Base-by-base conservation (phyloP, 1,140 invertebrate species). In the Meloidogyne exigua region DNA sequence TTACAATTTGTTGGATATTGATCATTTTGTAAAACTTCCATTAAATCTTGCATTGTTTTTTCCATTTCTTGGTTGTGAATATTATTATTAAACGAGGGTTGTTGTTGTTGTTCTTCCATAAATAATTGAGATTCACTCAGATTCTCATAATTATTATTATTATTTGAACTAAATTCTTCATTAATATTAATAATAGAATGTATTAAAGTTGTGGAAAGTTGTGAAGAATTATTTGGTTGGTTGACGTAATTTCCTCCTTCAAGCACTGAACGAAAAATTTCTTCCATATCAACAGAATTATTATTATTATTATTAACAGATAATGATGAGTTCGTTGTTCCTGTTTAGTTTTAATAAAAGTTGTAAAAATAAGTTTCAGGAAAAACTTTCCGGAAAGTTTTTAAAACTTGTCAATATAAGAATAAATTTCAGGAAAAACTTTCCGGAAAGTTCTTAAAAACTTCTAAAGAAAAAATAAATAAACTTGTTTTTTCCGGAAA, bases 11-110 rank as follows among this genome's bases (percentile, higher is more conserved):
- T 49, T 49, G 12, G 13, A n/a, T 57, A n/a, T 65, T 73, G 72
- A 49, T 73, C 72, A 32, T 73, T 65, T 21, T 65, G 72, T 36
- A 73, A 64, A 21, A 73, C 72, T 32, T 73, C 72, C 72, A 73
- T 73, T 65, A 73, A 65, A 32, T 73, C 72, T 28, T 73, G 57
- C 72, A 73, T 73, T 57, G 49, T 57, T 57, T 57, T 57, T 9
- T 57, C 49, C 49, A 57, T 57, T 57, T 57, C 49, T 57, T n/a
- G 18, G 7, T n/a, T 57, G 18, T 49, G 44, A 18, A 49, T n/a
- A 32, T 32, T 57, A 57, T n/a, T 57, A 57, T 57, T n/a, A 57
- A 57, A 57, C 0, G 18, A 57, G n/a, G 18, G 18, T 57, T 57
- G 49, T 57, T 57, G 44, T 49, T 18, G 13, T 49, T 49, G 44